phyloP scores from a whole-genome alignment of 2,113 vertebrate species.

The Entelurus aequoreus region DNA sequence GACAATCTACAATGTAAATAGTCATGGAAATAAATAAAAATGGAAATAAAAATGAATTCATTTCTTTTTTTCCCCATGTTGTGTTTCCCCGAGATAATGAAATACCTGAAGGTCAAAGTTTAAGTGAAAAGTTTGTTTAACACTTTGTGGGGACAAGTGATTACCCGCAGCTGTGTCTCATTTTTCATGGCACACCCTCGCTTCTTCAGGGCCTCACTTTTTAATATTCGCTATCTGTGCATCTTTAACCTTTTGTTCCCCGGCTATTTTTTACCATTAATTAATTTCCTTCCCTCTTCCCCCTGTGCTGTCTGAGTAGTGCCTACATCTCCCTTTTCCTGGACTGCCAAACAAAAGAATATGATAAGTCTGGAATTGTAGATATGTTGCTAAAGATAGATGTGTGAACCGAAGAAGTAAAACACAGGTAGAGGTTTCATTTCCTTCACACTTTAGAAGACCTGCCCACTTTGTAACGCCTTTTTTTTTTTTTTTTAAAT shows the following conservation, averaged over 20 bases:
- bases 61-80: slow-evolving; percentile 19
- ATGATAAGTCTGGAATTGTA: neutral
- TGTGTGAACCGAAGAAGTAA: neutral
- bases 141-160: neutral
- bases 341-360: slow-evolving; percentile 6
- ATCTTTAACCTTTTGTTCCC: slow-evolving; percentile 3
- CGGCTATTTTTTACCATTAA: neutral
- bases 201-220: slow-evolving; percentile 13
- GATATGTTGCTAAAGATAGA: slow-evolving; percentile 16
- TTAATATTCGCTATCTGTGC: slow-evolving; percentile 14
- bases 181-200: slow-evolving; percentile 27
- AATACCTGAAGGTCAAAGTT: slow-evolving; percentile 1
- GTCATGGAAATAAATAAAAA: too few relatives aligned
- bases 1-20: too few relatives aligned
- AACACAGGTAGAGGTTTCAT: too few relatives aligned
- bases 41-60: too few relatives aligned
- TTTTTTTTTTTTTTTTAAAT: too few relatives aligned
- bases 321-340: neutral
- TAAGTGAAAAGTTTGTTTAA: slow-evolving; percentile 2
- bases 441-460: too few relatives aligned
- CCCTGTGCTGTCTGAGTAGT: slow-evolving; percentile 2
- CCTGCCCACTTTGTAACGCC: too few relatives aligned
- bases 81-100: slow-evolving; percentile 5
- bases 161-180: slow-evolving; percentile 31
- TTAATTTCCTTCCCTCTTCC: neutral